Percentiles rank a stretch among this genome's conserved stretches.
Conservation (phyloP, 1,140 invertebrate genomes). For the Bradysia coprophila region DNA sequence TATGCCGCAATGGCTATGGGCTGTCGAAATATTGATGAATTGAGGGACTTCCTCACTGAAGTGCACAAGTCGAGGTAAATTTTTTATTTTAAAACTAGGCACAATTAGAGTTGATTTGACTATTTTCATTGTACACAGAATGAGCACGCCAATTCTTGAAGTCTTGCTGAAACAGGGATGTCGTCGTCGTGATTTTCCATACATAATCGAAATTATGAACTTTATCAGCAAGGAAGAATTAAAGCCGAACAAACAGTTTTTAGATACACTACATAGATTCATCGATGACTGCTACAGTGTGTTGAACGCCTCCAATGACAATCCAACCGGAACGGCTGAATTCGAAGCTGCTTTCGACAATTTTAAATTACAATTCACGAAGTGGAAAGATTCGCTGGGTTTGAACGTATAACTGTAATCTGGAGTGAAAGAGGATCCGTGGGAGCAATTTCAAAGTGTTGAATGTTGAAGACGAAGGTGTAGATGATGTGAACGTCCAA, state of each 20-base stretch:
- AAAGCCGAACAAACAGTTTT: constrained; percentile 31
- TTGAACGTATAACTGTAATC: no score
- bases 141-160: constrained; percentile 53
- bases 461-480: constrained; percentile 12
- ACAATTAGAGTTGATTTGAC: constrained; percentile 2
- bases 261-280: constrained; percentile 34
- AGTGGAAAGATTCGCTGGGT: constrained; percentile 15
- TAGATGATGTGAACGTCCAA: constrained; percentile 12
- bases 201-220: constrained; percentile 46
- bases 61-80: constrained; percentile 32
- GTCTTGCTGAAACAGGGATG: constrained; percentile 43
- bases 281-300: constrained; percentile 19
- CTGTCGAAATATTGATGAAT: constrained; percentile 37
- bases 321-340: constrained; percentile 16
- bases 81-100: constrained; percentile 2
- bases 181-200: constrained; percentile 33
- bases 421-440: constrained; percentile 31
- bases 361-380: constrained; percentile 32
- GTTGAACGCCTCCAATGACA: not conserved
- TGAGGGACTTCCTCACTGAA: constrained; percentile 48
- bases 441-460: constrained; percentile 34
- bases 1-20: constrained; percentile 68
- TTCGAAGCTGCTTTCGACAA: constrained; percentile 30
- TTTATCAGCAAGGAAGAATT: constrained; percentile 36
- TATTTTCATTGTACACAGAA: constrained; percentile 23